Conservation (phyloP, 2,888 invertebrate species). For the Acronicta aceris region DNA sequence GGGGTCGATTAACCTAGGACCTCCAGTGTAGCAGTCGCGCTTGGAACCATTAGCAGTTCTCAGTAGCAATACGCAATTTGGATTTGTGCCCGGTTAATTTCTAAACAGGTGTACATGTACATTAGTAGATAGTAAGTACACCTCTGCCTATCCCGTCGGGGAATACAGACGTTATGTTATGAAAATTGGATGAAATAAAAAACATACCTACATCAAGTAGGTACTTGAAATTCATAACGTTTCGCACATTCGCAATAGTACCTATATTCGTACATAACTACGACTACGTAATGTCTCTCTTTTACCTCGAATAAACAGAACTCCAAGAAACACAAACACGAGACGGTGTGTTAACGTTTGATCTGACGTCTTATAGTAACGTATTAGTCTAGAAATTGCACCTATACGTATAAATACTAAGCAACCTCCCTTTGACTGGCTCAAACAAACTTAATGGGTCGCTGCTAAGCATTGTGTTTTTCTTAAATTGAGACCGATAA, state of each 20-base stretch:
- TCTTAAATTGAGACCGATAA: background rate
- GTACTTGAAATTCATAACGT: constrained; percentile 5
- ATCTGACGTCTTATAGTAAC: constrained; percentile 35
- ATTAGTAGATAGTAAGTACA: too few species aligned
- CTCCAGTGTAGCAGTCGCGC: too few species aligned
- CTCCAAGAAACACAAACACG: constrained; percentile 38
- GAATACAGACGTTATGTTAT: background rate
- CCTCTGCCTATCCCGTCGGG: too few species aligned
- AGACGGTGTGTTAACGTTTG: constrained; percentile 32
- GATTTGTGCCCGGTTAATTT: too few species aligned
- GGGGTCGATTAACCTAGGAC: too few species aligned
- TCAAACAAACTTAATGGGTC: constrained; percentile 19
- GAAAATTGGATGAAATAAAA: background rate
- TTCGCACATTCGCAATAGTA: constrained; percentile 5
- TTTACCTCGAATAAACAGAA: constrained; percentile 26
- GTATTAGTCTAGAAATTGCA: constrained; percentile 26
- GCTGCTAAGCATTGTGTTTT: constrained; percentile 2
- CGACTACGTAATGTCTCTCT: background rate
- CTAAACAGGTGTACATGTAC: too few species aligned
- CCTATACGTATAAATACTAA: constrained; percentile 14
- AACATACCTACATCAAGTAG: background rate
- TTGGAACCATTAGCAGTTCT: too few species aligned
- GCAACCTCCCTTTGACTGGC: constrained; percentile 32
- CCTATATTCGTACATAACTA: background rate
- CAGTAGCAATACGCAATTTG: too few species aligned